phyloP scores from a whole-genome alignment of 2,888 invertebrate genomes.

The Meandrusa payeni region DNA sequence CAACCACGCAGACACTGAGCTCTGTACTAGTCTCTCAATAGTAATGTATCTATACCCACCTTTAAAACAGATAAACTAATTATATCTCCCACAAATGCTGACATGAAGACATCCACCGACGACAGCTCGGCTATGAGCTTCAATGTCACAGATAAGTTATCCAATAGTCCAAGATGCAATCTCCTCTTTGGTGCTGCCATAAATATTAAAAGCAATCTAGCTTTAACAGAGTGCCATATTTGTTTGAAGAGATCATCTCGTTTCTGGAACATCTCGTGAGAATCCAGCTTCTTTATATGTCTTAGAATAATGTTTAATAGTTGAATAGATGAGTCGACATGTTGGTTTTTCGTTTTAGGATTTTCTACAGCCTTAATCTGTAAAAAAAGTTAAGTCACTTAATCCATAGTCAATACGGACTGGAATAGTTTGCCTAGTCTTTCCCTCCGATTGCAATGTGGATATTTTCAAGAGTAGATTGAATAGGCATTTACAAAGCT shows the following conservation, averaged over 20 bases:
- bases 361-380: slow-evolving; percentile 58
- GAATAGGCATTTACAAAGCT: no score
- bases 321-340: slow-evolving; percentile 57
- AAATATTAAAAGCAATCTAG: slow-evolving; percentile 40
- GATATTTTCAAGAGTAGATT: no score
- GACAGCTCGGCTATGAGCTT: slow-evolving; percentile 61
- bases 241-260: slow-evolving; percentile 53
- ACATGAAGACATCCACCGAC: slow-evolving; percentile 53
- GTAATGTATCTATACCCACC: no score
- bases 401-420: no score
- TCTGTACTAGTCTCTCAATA: no score
- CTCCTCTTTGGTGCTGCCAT: slow-evolving; percentile 34
- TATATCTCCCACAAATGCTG: slow-evolving; percentile 51
- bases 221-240: slow-evolving; percentile 57
- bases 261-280: slow-evolving; percentile 51
- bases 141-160: slow-evolving; percentile 50
- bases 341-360: slow-evolving; percentile 46
- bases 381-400: no score
- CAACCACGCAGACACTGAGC: no score
- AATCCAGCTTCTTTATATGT: slow-evolving; percentile 62
- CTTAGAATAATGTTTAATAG: slow-evolving; percentile 53
- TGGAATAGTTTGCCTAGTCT: no score
- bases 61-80: slow-evolving; percentile 47
- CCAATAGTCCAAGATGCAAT: slow-evolving; percentile 38
- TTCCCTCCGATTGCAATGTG: no score